Conservation (phyloP, 2,888 invertebrate genomes). For the Pristionchus mayeri region DNA sequence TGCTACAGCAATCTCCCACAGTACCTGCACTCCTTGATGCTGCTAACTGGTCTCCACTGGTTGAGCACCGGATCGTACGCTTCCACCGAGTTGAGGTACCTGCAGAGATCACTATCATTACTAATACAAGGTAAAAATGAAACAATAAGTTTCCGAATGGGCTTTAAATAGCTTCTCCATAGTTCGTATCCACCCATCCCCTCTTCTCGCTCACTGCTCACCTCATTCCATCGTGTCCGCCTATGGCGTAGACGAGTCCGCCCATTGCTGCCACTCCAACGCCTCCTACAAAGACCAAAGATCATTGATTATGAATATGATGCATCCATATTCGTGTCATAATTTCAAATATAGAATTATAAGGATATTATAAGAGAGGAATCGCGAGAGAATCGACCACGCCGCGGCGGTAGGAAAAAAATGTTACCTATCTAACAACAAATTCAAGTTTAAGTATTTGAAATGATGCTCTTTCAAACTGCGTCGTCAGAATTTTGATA, state of each 20-base stretch:
- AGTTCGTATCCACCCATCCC: not conserved
- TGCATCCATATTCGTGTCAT: not conserved
- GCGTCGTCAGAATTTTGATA: too few species aligned
- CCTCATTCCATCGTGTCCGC: conserved; percentile 74
- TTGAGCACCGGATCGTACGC: conserved; percentile 71
- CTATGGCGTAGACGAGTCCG: conserved; percentile 76
- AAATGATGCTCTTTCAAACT: too few species aligned
- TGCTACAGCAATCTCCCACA: not conserved
- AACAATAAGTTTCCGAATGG: too few species aligned
- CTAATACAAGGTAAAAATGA: too few species aligned
- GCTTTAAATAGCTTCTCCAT: too few species aligned
- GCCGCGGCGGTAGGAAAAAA: too few species aligned
- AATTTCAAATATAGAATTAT: too few species aligned
- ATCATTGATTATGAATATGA: not conserved
- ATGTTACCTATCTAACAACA: not conserved
- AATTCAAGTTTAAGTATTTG: too few species aligned
- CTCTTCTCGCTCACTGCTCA: not conserved
- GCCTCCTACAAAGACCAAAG: conserved; percentile 65
- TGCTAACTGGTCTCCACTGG: conserved; percentile 76
- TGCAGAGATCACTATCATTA: too few species aligned
- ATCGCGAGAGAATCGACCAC: too few species aligned
- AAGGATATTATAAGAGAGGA: too few species aligned
- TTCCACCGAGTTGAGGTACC: conserved; percentile 72
- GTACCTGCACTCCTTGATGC: conserved; percentile 76
- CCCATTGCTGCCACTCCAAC: conserved; percentile 77